These are phyloP conservation scores for Nymphalis urticae DNA, from an alignment of 2,888 invertebrate species.

Conservation along the genomic window DNA sequence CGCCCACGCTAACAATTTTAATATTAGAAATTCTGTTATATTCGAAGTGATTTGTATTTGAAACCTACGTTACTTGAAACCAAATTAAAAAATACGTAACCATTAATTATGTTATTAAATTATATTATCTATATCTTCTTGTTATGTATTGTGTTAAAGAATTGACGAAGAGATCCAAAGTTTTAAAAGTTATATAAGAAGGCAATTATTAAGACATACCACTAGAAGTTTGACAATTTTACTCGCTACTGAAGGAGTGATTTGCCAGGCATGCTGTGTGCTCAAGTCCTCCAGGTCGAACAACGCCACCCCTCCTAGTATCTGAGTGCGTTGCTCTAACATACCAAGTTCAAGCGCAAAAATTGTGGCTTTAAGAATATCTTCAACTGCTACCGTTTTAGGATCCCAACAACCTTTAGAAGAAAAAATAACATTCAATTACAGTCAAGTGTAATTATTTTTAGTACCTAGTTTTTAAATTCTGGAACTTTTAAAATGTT, in stretches of 20 bases:
- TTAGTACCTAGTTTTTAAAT: not conserved
- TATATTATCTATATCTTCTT: no score
- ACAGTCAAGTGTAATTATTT: slow-evolving; percentile 1
- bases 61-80: not conserved
- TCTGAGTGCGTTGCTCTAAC: slow-evolving; percentile 87
- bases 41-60: not conserved
- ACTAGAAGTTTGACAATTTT: slow-evolving; percentile 58
- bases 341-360: slow-evolving; percentile 87
- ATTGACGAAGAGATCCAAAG: no score
- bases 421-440: not conserved
- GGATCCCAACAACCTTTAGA: slow-evolving; percentile 88
- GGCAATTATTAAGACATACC: slow-evolving; percentile 69
- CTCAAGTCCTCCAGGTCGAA: slow-evolving; percentile 88
- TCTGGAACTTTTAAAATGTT: no score
- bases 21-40: not conserved
- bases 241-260: slow-evolving; percentile 50
- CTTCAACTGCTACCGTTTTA: slow-evolving; percentile 83
- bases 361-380: slow-evolving; percentile 86
- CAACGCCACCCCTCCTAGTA: slow-evolving; percentile 88
- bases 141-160: no score
- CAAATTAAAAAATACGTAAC: no score
- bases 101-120: no score
- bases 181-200: no score
- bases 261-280: slow-evolving; percentile 86
- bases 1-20: slow-evolving; percentile 12